These are phyloP conservation scores for Plecotus auritus DNA, from an alignment of 2,113 vertebrate genomes.

Conservation along the genomic window DNA sequence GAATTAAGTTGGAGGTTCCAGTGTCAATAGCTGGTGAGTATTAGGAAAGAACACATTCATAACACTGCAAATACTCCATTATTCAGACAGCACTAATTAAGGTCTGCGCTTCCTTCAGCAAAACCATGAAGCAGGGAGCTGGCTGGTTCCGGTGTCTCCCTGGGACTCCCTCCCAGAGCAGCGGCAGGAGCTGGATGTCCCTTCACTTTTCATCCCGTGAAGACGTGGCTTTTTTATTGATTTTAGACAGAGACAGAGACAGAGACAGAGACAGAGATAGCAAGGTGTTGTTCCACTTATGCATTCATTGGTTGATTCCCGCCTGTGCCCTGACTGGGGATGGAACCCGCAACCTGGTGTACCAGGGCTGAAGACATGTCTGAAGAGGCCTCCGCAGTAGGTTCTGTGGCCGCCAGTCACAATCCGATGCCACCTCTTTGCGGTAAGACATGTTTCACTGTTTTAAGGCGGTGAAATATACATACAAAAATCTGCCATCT, in stretches of 20 bases:
- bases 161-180: neutral
- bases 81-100: neutral
- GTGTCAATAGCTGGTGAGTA: neutral
- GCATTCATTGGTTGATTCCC: neutral
- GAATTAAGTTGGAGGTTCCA: too few species aligned
- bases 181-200: neutral
- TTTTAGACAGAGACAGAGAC: too few species aligned
- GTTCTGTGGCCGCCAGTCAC: neutral
- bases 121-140: neutral
- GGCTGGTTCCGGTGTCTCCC: neutral
- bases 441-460: neutral
- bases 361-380: neutral
- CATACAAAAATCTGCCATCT: neutral
- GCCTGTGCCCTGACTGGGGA: neutral
- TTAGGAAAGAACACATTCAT: neutral
- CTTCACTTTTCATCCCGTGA: neutral
- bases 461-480: neutral
- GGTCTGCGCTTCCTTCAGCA: neutral
- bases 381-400: neutral
- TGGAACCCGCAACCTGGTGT: neutral
- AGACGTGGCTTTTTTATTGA: neutral
- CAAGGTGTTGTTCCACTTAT: neutral
- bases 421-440: neutral
- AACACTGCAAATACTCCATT: neutral
- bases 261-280: neutral